phyloP scores from a whole-genome alignment of 2,888 invertebrate species.

The Noctua janthina region DNA sequence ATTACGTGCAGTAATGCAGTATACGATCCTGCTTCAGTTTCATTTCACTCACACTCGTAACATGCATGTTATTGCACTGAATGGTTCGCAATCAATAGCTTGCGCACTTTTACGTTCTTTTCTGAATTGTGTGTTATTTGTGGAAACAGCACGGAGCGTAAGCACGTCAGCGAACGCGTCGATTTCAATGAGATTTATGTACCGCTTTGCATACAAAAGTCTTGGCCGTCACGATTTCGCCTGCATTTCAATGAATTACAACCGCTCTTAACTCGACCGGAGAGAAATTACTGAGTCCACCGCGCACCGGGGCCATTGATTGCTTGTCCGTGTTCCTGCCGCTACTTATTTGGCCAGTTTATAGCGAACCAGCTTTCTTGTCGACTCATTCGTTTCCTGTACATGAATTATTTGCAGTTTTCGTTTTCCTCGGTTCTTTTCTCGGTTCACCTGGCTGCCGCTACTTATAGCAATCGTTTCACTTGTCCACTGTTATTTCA shows the following conservation, averaged over 20 bases:
- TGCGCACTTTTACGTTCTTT: slow-evolving; percentile 71
- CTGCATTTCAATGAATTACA: slow-evolving; percentile 70
- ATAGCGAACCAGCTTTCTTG: slow-evolving; percentile 70
- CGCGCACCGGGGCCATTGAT: slow-evolving; percentile 60
- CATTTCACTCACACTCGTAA: slow-evolving; percentile 39
- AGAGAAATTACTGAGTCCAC: slow-evolving; percentile 66
- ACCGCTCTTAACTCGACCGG: slow-evolving; percentile 51
- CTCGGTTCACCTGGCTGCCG: slow-evolving; percentile 33
- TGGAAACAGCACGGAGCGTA: slow-evolving; percentile 70
- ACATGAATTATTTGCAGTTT: slow-evolving; percentile 64
- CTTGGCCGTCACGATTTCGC: slow-evolving; percentile 70
- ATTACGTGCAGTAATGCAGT: slow-evolving; percentile 19
- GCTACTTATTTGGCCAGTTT: slow-evolving; percentile 69
- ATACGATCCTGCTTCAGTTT: slow-evolving; percentile 22
- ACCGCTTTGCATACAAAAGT: slow-evolving; percentile 70
- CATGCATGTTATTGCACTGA: slow-evolving; percentile 69
- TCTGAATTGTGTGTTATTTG: slow-evolving; percentile 54
- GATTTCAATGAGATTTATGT: slow-evolving; percentile 66
- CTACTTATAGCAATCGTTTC: slow-evolving; percentile 30
- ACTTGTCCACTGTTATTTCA: slow-evolving; percentile 31
- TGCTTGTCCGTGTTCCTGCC: slow-evolving; percentile 62
- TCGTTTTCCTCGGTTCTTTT: slow-evolving; percentile 64
- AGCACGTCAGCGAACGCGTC: slow-evolving; percentile 63
- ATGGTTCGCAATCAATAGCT: slow-evolving; percentile 78
- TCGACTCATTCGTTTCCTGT: slow-evolving; percentile 65